These are phyloP conservation scores for Drosophila murphyi DNA, from an alignment of 1,140 invertebrate species.

Conservation along the genomic window DNA sequence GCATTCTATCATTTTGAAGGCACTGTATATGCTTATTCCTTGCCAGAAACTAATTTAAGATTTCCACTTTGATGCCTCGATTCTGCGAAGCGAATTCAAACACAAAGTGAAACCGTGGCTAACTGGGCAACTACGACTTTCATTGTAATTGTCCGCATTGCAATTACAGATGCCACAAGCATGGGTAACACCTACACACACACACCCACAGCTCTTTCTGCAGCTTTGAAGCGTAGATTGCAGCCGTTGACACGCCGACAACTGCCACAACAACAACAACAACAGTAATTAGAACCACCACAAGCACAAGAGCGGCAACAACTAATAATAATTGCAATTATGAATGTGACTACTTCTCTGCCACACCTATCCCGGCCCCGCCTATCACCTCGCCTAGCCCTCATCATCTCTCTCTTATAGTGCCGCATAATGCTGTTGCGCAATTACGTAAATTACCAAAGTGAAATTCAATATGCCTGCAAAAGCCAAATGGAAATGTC, in stretches of 20 bases:
- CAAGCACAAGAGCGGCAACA: constrained; percentile 21
- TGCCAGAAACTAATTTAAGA: background rate
- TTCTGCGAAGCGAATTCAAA: too few species aligned
- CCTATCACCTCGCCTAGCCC: background rate
- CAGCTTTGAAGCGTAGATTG: constrained; percentile 1
- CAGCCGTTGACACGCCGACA: background rate
- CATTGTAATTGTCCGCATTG: constrained; percentile 15
- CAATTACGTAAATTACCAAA: constrained; percentile 77
- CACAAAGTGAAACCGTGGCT: background rate
- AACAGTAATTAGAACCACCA: constrained; percentile 13
- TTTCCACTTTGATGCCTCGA: background rate
- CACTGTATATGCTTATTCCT: too few species aligned
- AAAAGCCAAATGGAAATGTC: constrained; percentile 50
- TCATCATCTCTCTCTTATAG: background rate
- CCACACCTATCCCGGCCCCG: background rate
- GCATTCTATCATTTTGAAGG: too few species aligned
- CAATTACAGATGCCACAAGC: background rate
- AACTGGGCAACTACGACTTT: background rate
- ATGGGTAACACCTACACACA: background rate
- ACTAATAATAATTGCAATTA: constrained; percentile 62
- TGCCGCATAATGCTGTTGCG: constrained; percentile 57
- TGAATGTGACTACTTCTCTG: constrained; percentile 35
- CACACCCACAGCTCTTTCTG: background rate
- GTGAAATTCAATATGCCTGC: constrained; percentile 72
- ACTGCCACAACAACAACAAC: constrained; percentile 3